Conservation (phyloP, 2,113 vertebrate genomes). For the Oryzias melastigma region DNA sequence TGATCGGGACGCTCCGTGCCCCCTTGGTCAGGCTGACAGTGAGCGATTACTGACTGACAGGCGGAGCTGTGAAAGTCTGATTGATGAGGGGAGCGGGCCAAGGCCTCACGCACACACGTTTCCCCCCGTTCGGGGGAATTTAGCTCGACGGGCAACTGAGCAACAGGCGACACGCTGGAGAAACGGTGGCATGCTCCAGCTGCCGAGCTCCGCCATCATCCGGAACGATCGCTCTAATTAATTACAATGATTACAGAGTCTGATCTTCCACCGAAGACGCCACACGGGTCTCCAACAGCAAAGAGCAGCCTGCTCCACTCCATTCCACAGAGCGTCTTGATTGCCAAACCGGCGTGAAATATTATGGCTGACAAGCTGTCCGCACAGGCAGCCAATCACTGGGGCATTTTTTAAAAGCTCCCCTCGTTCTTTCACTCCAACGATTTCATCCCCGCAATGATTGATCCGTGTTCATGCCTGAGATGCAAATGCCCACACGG, state of each 20-base stretch:
- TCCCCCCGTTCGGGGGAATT: slow-evolving; percentile 20
- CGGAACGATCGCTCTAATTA: slow-evolving; percentile 23
- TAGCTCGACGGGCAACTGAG: slow-evolving; percentile 43
- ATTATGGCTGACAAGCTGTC: slow-evolving; percentile 22
- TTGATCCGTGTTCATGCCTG: slow-evolving; percentile 39
- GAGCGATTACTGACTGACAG: slow-evolving; percentile 63
- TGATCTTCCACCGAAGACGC: background rate
- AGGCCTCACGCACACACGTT: slow-evolving; percentile 21
- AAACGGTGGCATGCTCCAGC: slow-evolving; percentile 24
- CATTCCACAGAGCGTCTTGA: slow-evolving; percentile 4
- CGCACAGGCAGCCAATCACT: slow-evolving; percentile 42
- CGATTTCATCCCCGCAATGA: slow-evolving; percentile 23
- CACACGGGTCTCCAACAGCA: background rate
- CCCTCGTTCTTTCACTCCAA: slow-evolving; percentile 30
- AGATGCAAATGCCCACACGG: slow-evolving; percentile 51
- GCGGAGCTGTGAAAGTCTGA: slow-evolving; percentile 55
- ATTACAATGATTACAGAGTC: slow-evolving; percentile 10
- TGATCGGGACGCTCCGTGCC: slow-evolving; percentile 38
- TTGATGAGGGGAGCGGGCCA: slow-evolving; percentile 59
- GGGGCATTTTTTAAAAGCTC: slow-evolving; percentile 51
- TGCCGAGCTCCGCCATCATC: slow-evolving; percentile 12
- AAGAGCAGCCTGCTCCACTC: slow-evolving; percentile 7
- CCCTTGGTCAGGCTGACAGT: slow-evolving; percentile 37
- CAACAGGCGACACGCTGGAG: slow-evolving; percentile 43
- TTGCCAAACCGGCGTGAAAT: slow-evolving; percentile 18